Percentiles rank a stretch among this genome's conserved stretches.
Conservation (phyloP, 2,113 vertebrate species). For the Pantherophis guttatus region DNA sequence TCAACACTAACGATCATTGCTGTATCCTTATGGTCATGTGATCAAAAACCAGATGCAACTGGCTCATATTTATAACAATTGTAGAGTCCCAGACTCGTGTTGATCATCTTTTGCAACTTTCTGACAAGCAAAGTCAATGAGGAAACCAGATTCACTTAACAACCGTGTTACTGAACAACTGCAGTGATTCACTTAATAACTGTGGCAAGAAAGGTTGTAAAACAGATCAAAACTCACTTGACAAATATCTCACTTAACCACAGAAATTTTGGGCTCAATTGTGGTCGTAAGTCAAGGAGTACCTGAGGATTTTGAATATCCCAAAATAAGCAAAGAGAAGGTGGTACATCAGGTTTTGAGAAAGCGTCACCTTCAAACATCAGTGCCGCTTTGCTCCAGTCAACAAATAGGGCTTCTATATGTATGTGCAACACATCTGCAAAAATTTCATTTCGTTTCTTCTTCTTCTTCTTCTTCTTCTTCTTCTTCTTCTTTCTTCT, state of each 20-base stretch:
- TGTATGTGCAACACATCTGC: background rate
- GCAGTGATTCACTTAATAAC: background rate
- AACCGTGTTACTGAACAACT: background rate
- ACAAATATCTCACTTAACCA: background rate
- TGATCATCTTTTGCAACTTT: background rate
- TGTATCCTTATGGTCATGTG: background rate
- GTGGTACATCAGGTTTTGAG: background rate
- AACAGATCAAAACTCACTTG: background rate
- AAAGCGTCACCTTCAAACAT: background rate
- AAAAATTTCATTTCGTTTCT: background rate
- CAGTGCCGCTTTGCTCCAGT: background rate
- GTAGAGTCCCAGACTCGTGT: background rate
- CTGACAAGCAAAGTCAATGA: background rate
- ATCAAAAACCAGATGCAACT: background rate
- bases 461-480: too few species aligned
- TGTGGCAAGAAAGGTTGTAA: background rate
- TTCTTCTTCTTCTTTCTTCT: too few species aligned
- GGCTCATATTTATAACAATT: background rate
- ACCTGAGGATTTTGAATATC: background rate
- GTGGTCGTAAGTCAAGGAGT: background rate
- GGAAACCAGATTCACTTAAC: background rate
- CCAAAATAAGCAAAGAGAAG: background rate
- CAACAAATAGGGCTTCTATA: background rate
- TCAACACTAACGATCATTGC: background rate
- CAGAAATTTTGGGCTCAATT: background rate